These are phyloP conservation scores for Rhabdornis inornatus DNA, from an alignment of 2,113 vertebrate species.

Conservation along the genomic window DNA sequence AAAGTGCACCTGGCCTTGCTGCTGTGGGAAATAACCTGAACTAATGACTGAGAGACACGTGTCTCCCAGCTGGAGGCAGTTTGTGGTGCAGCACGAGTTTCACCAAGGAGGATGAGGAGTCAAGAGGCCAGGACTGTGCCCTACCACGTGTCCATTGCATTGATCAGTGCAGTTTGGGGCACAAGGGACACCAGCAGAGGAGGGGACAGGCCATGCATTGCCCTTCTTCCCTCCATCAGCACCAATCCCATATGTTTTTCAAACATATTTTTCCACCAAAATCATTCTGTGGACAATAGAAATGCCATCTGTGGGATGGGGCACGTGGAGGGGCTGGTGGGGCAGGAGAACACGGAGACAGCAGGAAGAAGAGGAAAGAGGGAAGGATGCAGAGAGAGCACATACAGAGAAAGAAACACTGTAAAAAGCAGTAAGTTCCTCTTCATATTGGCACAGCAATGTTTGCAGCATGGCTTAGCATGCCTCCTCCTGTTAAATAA, in stretches of 20 bases:
- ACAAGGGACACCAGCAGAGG: not conserved
- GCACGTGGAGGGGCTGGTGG: not conserved
- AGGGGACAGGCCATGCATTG: not conserved
- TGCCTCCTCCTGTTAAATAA: conserved; percentile 67
- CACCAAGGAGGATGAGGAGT: not conserved
- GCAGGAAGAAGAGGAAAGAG: not conserved
- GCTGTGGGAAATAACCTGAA: not conserved
- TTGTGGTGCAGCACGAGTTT: not conserved
- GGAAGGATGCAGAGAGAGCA: not conserved
- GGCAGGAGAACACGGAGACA: not conserved
- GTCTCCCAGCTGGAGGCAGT: not conserved
- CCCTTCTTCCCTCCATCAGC: not conserved
- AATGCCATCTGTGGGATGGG: not conserved
- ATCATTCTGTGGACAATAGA: not conserved
- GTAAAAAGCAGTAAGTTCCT: conserved; percentile 43
- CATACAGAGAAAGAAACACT: not conserved
- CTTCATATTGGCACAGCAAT: conserved; percentile 50
- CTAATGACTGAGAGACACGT: not conserved
- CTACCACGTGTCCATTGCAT: not conserved
- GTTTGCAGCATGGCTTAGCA: conserved; percentile 70
- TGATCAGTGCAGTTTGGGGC: not conserved
- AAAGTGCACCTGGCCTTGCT: not conserved
- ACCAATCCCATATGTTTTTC: not conserved
- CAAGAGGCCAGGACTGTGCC: not conserved
- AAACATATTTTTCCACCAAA: not conserved